Conservation (phyloP, 92 coral and sea anemone species). For the Epizoanthus stellaris region DNA sequence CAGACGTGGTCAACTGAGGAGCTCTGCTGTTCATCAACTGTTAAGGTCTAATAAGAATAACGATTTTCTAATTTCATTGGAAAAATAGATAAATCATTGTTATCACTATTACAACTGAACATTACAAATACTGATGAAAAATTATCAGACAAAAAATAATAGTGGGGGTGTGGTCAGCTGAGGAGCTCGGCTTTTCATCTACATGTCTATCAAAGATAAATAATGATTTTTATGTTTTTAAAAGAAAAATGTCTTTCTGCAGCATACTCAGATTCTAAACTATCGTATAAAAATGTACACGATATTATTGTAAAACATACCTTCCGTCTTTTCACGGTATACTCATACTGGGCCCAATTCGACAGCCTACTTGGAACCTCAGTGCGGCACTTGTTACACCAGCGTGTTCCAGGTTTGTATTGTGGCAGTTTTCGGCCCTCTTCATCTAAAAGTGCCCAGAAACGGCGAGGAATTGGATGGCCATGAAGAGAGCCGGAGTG, state of each 20-base stretch:
- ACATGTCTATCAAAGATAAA: too few relatives aligned
- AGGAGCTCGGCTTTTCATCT: too few relatives aligned
- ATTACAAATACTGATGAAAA: too few relatives aligned
- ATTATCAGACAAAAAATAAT: too few relatives aligned
- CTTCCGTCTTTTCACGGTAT: background rate
- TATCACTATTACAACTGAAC: too few relatives aligned
- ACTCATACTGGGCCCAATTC: background rate
- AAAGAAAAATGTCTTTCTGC: background rate
- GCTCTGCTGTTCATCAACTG: background rate
- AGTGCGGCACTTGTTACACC: constrained; percentile 42
- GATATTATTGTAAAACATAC: background rate
- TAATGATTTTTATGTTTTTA: background rate
- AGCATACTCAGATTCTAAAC: background rate
- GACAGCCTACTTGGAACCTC: constrained; percentile 28
- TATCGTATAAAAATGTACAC: too few relatives aligned
- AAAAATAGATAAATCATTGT: too few relatives aligned
- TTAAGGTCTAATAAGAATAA: background rate
- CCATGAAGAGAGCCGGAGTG: constrained; percentile 14
- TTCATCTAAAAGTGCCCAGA: constrained; percentile 18
- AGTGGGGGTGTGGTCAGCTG: too few relatives aligned
- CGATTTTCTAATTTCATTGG: background rate
- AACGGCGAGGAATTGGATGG: constrained; percentile 2
- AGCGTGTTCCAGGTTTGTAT: constrained; percentile 48
- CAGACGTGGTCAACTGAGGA: background rate
- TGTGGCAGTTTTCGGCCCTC: constrained; percentile 25